Conservation (phyloP, 2,113 vertebrate species). For the Tricholaema leucomelas region DNA sequence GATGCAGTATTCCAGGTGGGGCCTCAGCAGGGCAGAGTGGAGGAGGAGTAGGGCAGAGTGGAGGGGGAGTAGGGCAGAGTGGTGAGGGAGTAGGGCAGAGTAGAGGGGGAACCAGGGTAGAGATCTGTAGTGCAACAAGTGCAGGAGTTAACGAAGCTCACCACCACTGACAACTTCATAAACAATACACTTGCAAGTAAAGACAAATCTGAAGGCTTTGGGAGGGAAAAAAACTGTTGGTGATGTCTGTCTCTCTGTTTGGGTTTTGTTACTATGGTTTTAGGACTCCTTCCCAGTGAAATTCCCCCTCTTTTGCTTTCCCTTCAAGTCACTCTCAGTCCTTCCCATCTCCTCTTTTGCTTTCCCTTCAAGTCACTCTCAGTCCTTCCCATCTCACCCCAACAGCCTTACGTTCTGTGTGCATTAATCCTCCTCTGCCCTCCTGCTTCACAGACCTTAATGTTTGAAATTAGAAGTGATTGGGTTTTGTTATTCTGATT, state of each 20-base stretch:
- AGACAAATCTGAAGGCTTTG: background rate
- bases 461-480: constrained; percentile 64
- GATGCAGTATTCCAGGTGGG: too few relatives aligned
- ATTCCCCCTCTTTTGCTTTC: constrained; percentile 69
- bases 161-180: background rate
- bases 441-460: constrained; percentile 44
- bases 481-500: constrained; percentile 50
- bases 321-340: constrained; percentile 16
- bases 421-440: constrained; percentile 60
- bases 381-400: constrained; percentile 47
- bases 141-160: background rate
- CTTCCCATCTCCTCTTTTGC: constrained; percentile 61
- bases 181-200: background rate
- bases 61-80: too few relatives aligned
- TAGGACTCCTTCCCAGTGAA: constrained; percentile 59
- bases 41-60: too few relatives aligned
- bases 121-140: background rate
- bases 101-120: too few relatives aligned
- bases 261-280: constrained; percentile 54
- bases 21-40: too few relatives aligned
- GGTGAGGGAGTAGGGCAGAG: too few relatives aligned
- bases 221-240: background rate
- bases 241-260: constrained; percentile 47
- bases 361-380: constrained; percentile 53
- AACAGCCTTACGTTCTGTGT: constrained; percentile 33